A percentile compares a stretch with the other conserved stretches of the same genome.
Evolutionary conservation across 2,113 vertebrate genomes (phyloP).

Genomic region (Patagioenas fasciata): DNA sequence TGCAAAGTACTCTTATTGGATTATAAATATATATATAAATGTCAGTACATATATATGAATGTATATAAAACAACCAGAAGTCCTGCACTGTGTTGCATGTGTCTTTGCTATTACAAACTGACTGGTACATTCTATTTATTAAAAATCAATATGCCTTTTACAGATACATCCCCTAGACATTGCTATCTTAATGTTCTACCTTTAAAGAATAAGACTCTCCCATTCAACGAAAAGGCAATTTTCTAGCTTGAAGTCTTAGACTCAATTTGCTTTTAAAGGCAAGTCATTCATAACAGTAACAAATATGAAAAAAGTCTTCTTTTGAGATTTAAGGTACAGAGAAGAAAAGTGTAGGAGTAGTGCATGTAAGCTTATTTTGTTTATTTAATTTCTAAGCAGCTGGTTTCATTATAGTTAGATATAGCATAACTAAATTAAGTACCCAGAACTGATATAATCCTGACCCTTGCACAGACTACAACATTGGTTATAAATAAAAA

Average conservation of each 20-base stretch:
- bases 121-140: constrained; percentile 1
- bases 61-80: background rate
- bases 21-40: background rate
- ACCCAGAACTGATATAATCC: background rate
- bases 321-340: background rate
- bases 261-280: constrained; percentile 27
- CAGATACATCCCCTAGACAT: background rate
- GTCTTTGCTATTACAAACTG: background rate
- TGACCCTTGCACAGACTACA: background rate
- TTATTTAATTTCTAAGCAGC: background rate
- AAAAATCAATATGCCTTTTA: constrained; percentile 49
- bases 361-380: background rate
- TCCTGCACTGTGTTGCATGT: background rate
- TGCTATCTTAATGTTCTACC: background rate
- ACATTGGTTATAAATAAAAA: background rate
- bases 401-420: background rate
- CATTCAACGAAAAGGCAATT: constrained; percentile 25
- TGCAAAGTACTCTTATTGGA: background rate
- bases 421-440: background rate
- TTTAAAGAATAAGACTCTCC: background rate
- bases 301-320: background rate
- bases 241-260: background rate
- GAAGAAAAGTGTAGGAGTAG: background rate
- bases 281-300: constrained; percentile 21
- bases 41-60: background rate